A percentile compares a stretch with the other conserved stretches of the same genome.
These are phyloP conservation scores for Podarcis muralis DNA, from an alignment of 2,113 vertebrate species.

Conservation along the genomic window DNA sequence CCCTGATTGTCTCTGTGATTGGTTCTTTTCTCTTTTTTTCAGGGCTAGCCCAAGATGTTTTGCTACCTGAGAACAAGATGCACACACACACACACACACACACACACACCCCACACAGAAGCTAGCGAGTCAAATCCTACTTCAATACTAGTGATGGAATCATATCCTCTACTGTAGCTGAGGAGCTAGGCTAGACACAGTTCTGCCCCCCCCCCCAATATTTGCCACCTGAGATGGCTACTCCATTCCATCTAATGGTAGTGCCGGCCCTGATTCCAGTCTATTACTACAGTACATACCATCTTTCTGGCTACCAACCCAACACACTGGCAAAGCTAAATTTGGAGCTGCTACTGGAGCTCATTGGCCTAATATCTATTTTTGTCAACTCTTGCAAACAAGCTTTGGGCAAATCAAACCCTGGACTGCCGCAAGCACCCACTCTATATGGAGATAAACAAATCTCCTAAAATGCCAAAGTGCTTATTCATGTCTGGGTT, in stretches of 20 bases:
- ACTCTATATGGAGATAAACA: background rate
- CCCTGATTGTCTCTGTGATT: background rate
- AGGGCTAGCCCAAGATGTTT: no score
- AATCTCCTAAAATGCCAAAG: background rate
- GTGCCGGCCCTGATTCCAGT: background rate
- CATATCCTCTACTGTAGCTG: no score
- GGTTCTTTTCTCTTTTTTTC: background rate
- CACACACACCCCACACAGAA: no score
- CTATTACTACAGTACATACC: background rate
- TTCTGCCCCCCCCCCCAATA: no score
- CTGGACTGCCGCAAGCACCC: background rate
- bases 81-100: no score
- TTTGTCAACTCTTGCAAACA: background rate
- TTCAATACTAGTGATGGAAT: no score
- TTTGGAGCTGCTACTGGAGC: background rate
- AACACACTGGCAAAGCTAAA: background rate
- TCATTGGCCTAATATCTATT: background rate
- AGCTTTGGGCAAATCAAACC: background rate
- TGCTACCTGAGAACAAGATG: no score
- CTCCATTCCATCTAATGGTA: no score
- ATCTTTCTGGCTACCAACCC: background rate
- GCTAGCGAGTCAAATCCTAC: no score
- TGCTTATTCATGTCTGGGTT: background rate
- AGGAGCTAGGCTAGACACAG: no score
- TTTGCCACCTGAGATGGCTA: no score